Conservation (phyloP, 2,113 vertebrate species). For the Lonchura striata region DNA sequence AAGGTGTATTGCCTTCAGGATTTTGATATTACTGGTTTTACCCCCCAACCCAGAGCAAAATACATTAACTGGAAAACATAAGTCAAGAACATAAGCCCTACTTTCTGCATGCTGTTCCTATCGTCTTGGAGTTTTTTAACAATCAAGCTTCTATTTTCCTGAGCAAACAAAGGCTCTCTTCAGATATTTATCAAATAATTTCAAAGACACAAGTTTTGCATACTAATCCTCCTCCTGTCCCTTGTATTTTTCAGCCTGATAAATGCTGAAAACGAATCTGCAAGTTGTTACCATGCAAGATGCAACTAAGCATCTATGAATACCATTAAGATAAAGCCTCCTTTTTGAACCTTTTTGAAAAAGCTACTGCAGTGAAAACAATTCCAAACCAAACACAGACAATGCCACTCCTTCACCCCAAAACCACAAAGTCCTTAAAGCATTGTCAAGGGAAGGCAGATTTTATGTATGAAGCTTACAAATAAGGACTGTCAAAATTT, state of each 20-base stretch:
- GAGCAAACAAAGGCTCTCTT: constrained; percentile 61
- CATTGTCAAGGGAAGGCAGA: neutral
- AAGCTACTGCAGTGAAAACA: neutral
- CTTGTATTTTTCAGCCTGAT: neutral
- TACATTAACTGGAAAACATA: constrained; percentile 9
- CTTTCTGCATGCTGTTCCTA: constrained; percentile 40
- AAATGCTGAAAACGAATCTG: neutral
- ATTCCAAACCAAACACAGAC: neutral
- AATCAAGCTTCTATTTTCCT: constrained; percentile 64
- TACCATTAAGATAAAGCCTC: constrained; percentile 36
- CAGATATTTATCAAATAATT: constrained; percentile 75
- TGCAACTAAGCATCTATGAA: constrained; percentile 19
- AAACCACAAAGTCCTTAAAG: neutral
- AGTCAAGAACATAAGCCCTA: constrained; percentile 28
- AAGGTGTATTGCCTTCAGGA: neutral
- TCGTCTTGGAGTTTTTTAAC: constrained; percentile 44
- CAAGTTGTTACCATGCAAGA: constrained; percentile 41
- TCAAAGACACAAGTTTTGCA: constrained; percentile 41
- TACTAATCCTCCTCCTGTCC: constrained; percentile 46
- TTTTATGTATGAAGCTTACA: constrained; percentile 8
- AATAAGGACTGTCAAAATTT: neutral
- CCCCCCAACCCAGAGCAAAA: neutral
- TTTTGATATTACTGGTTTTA: constrained; percentile 8
- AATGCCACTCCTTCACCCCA: neutral
- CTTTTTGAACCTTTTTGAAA: neutral